These are phyloP conservation scores for Oreonectes daqikongensis DNA, from an alignment of 2,797 vertebrate genomes.

Conservation along the genomic window DNA sequence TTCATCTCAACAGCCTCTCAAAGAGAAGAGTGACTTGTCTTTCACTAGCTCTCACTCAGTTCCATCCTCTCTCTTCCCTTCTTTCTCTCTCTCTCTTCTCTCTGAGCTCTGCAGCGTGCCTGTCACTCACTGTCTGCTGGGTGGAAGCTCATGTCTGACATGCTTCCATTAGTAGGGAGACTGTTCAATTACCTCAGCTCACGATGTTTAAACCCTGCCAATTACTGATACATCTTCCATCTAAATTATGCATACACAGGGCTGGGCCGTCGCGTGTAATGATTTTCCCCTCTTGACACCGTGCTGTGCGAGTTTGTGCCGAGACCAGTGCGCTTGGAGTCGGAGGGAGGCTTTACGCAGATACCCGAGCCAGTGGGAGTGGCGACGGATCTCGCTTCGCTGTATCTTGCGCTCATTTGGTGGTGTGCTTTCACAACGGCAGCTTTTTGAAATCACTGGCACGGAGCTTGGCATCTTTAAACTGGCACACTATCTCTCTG, in stretches of 20 bases:
- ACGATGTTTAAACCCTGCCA: slow-evolving; percentile 82
- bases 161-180: slow-evolving; percentile 80
- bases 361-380: background rate
- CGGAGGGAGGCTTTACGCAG: slow-evolving; percentile 27
- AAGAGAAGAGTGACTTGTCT: slow-evolving; percentile 48
- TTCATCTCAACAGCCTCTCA: slow-evolving; percentile 50
- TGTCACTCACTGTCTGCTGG: slow-evolving; percentile 63
- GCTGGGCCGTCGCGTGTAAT: slow-evolving; percentile 73
- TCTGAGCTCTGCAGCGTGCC: slow-evolving; percentile 38
- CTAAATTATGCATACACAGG: slow-evolving; percentile 79
- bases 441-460: slow-evolving; percentile 60
- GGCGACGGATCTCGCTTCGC: background rate
- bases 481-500: slow-evolving; percentile 60
- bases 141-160: slow-evolving; percentile 80
- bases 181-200: slow-evolving; percentile 83
- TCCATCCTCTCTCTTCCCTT: slow-evolving; percentile 20
- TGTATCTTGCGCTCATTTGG: slow-evolving; percentile 45
- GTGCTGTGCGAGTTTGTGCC: slow-evolving; percentile 65
- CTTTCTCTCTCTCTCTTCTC: slow-evolving; percentile 32
- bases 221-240: slow-evolving; percentile 80
- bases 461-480: slow-evolving; percentile 59
- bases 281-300: slow-evolving; percentile 75
- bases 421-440: slow-evolving; percentile 52
- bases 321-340: slow-evolving; percentile 50
- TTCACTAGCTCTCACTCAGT: slow-evolving; percentile 40